A percentile compares a stretch with the other conserved stretches of the same genome.
phyloP scores from a whole-genome alignment of 2,888 invertebrate genomes.

The Melieria picta region DNA sequence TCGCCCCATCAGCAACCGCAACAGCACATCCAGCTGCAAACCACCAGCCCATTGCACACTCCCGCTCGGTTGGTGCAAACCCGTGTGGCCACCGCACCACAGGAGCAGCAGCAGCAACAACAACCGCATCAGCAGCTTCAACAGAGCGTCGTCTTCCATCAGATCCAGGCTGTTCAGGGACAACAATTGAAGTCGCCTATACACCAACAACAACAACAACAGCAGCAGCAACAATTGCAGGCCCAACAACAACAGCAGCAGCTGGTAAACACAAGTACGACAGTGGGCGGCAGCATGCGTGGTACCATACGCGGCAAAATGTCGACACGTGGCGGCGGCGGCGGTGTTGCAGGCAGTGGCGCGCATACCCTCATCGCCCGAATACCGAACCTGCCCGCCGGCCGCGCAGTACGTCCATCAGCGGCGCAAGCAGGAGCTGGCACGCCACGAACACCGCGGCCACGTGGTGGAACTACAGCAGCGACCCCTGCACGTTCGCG shows the following conservation, averaged over 20 bases:
- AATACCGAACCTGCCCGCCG: constrained; percentile 37
- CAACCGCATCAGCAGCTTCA: constrained; percentile 41
- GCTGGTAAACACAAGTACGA: constrained; percentile 30
- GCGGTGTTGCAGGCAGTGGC: constrained; percentile 12
- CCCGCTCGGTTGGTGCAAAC: constrained; percentile 54
- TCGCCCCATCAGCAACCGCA: constrained; percentile 44
- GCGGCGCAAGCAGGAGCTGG: constrained; percentile 33
- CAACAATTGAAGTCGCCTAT: constrained; percentile 39
- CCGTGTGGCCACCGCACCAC: constrained; percentile 45
- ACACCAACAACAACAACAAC: constrained; percentile 36
- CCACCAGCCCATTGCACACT: constrained; percentile 47
- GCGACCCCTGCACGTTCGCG: constrained; percentile 40
- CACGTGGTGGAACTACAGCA: constrained; percentile 41
- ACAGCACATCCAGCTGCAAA: constrained; percentile 40
- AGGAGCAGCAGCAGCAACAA: constrained; percentile 51
- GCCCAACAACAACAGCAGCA: constrained; percentile 38
- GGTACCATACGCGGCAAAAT: constrained; percentile 34
- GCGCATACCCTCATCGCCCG: constrained; percentile 43
- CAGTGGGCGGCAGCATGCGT: constrained; percentile 37
- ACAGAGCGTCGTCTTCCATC: constrained; percentile 57
- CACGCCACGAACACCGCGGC: constrained; percentile 43
- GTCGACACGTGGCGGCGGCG: constrained; percentile 31
- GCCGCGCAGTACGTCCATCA: constrained; percentile 37
- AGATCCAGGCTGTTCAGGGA: constrained; percentile 50
- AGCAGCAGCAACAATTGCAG: constrained; percentile 40